Base-by-base conservation (phyloP, 1,140 invertebrate genomes). In the Danaus plexippus region DNA sequence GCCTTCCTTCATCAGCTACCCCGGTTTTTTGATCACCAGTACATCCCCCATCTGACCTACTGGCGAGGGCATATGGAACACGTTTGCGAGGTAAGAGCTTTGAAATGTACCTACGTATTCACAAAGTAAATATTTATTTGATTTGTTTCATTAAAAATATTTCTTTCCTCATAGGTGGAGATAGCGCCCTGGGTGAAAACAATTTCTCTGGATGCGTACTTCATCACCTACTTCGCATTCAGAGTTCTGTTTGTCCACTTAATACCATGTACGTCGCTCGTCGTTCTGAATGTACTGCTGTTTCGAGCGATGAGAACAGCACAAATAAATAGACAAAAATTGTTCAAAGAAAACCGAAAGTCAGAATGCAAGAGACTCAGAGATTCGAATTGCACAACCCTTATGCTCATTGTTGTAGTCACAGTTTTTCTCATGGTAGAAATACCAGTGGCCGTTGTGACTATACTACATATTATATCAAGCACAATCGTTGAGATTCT, bases 401-500 rank as follows among this genome's bases (percentile, higher is more conserved):
- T 97, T 7, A 98, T 98, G 96, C 86, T 98, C 3, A 97, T 98
- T n/a, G 95, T 96, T 4, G 95, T 98, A 1, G 96, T 98, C 0
- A 94, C 94, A 0, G 94, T 97, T 0, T 98, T 98, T 77, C 88
- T 98, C 0, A 87, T 94, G 57, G 96, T 97, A 0, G 97, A 98
- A 80, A 94, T 97, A 57, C 97, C 97, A 0, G 89, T 97, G 41
- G 96, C 95, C 1, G 91, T 97, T 13, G 93, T 97, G 43, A 96
- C 95, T 0, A 89, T 93, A 9, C 84, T 98, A 11, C 94, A 97
- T 73, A 95, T 97, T 44, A 91, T 97, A 49, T 92, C 93, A 12
- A 92, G 91, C 46, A 89, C 91, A 9, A 88, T 94, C 45, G 87
- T 89, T 0, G 91, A 93, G 63, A 91, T 95, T 62, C 79, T 96